These are phyloP conservation scores for Idaea straminata DNA, from an alignment of 2,888 invertebrate species.

Conservation along the genomic window DNA sequence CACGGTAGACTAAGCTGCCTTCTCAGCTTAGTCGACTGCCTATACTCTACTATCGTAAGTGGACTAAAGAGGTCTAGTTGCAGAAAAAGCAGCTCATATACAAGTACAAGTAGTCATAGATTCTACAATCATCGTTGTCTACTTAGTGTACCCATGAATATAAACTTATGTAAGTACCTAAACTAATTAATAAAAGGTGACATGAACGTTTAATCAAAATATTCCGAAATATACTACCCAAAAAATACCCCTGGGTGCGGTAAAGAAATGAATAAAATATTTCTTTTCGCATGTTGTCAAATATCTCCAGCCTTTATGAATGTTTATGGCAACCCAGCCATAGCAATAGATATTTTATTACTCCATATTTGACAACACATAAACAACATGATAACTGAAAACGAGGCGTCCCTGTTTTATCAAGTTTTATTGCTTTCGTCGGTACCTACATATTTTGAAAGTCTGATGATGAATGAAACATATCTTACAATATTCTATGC, in stretches of 20 bases:
- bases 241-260: background rate
- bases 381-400: slow-evolving; percentile 45
- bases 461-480: slow-evolving; percentile 36
- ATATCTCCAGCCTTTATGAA: slow-evolving; percentile 20
- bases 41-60: no score
- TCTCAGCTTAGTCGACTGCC: no score
- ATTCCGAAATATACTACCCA: background rate
- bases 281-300: slow-evolving; percentile 15
- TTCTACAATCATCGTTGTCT: background rate
- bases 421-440: slow-evolving; percentile 34
- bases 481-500: background rate
- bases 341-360: slow-evolving; percentile 39
- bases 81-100: no score
- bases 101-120: no score
- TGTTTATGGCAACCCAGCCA: slow-evolving; percentile 35
- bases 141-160: background rate
- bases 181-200: background rate
- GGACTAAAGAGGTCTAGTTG: no score
- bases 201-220: background rate
- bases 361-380: slow-evolving; percentile 44
- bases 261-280: slow-evolving; percentile 4
- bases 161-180: background rate
- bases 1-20: no score
- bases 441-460: slow-evolving; percentile 26
- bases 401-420: slow-evolving; percentile 34